Conservation (phyloP, 2,888 invertebrate species). For the Drosophila kokeensis region DNA sequence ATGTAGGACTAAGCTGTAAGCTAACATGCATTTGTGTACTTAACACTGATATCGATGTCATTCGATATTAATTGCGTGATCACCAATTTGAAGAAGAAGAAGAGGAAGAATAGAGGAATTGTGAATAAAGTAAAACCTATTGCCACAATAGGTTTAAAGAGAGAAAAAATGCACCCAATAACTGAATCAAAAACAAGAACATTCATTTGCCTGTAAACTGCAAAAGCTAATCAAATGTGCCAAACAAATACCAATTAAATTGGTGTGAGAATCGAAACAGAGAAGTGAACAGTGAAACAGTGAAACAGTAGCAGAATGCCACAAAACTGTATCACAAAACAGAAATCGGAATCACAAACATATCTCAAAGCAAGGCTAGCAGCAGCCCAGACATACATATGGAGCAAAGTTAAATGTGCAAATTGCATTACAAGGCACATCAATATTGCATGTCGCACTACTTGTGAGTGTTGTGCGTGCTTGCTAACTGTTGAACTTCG, state of each 20-base stretch:
- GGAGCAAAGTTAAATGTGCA: slow-evolving; percentile 35
- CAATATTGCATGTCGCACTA: slow-evolving; percentile 46
- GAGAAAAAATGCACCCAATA: neutral
- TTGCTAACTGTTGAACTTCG: slow-evolving; percentile 19
- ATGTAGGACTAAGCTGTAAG: too few species aligned
- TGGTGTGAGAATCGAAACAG: neutral
- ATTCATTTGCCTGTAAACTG: neutral
- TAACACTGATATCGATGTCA: too few species aligned
- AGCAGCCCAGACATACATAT: slow-evolving; percentile 18
- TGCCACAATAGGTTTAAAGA: neutral
- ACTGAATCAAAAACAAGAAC: neutral
- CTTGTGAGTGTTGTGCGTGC: slow-evolving; percentile 1
- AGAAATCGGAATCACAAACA: slow-evolving; percentile 7
- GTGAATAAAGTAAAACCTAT: too few species aligned
- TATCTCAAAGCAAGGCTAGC: slow-evolving; percentile 7
- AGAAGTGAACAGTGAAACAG: neutral
- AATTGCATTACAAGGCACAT: slow-evolving; percentile 60
- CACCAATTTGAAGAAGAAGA: too few species aligned
- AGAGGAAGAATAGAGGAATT: too few species aligned
- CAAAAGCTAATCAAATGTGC: neutral
- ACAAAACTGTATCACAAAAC: neutral
- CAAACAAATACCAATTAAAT: neutral
- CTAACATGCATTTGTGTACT: too few species aligned
- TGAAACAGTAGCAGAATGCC: neutral
- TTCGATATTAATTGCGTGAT: too few species aligned